Evolutionary conservation across 2,797 vertebrate species (phyloP), one percentile per base, ranked within the genome.

Genomic region (Sardinella longiceps): DNA sequence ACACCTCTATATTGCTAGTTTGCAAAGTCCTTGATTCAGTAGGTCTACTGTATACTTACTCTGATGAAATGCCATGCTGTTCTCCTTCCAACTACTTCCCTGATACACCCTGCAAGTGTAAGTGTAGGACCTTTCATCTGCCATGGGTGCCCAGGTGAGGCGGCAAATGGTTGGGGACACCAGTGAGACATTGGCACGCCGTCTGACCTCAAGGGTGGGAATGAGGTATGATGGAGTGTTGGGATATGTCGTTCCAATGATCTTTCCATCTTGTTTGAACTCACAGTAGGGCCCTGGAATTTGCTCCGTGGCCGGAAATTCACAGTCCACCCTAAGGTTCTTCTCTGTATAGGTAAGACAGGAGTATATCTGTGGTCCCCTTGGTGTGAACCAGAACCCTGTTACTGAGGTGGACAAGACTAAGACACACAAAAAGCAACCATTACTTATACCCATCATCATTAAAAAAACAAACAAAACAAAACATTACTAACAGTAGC

Each of bases 71-170:
- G 95, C 94, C 95, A 96, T 94, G 92, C 95, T 96, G 91, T 95
- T 96, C 92, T 96, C 95, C 86, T 95, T 95, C 93, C 94, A 94
- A 82, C 6, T 80, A 66, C 56, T 90, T 66, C 95, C 95, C 88
- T 96, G 95, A 87, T 95, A 95, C 12, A 96, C 94, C 85, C 95
- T 93, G 93, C 95, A 96, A 84, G 95, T 95, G 91, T 95, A 96
- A 56, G 94, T 95, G 90, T 94, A 95, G 2, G 95, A 94, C 80
- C 91, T 94, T 85, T 96, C 94, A 0, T 96, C 95, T 0, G 92
- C 92, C 92, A 96, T 30, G 0, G 95, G 95, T 30, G 95, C 95
- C 94, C 95, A 96, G 83, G 91, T 95, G 88, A 96, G 95, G 60
- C 95, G 95, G 87, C 95, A 96, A 85, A 95, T 88, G 33, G 87